Base-by-base conservation (phyloP, 2,113 vertebrate species). In the Colinus virginianus region DNA sequence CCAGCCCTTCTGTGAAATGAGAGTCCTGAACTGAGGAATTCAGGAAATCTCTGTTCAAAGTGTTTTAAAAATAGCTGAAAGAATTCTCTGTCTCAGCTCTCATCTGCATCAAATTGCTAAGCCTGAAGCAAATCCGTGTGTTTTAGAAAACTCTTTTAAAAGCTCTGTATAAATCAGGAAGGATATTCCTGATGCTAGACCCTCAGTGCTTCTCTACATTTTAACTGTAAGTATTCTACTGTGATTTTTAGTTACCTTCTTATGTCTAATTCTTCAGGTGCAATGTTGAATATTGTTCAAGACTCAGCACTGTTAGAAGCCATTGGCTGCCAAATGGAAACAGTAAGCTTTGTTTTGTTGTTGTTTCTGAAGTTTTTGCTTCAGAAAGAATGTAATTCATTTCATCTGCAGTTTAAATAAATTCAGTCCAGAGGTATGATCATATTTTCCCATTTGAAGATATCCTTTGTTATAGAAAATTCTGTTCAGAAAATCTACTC, bases 231-330 rank as follows among this genome's bases (percentile, higher is more conserved):
- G 25, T 48, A 4, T 75, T 79, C 59, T 92, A 3, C 40, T 66
- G n/a, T 8, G 0, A 22, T 38, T 68, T 18, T 25, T 59, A 68
- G 40, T 93, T 75, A 95, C 46, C 38, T 53, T 78, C 69, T 93
- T 82, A 2, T 88, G 1, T 96, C 75, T 85, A 61, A n/a, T 96
- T 30, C 93, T 95, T 40, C 88, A 99, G 99, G 99, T 96, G 99
- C 99, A 58, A 99, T 99, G 99, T 96, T 99, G 94, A 99, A 99
- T 96, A 99, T 99, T 88, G 99, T 99, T 93, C 99, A 99, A 95
- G 99, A 99, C 96, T 99, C 99, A 23, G 99, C 99, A 26, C 98
- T 99, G 81, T 94, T 99, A 67, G 99, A 99, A 97, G 98, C 98
- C 90, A 99, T 99, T 89, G 99, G 98, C 78, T 98, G 98, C 90